Conservation (phyloP, 2,113 vertebrate genomes). For the Hassar affinis region DNA sequence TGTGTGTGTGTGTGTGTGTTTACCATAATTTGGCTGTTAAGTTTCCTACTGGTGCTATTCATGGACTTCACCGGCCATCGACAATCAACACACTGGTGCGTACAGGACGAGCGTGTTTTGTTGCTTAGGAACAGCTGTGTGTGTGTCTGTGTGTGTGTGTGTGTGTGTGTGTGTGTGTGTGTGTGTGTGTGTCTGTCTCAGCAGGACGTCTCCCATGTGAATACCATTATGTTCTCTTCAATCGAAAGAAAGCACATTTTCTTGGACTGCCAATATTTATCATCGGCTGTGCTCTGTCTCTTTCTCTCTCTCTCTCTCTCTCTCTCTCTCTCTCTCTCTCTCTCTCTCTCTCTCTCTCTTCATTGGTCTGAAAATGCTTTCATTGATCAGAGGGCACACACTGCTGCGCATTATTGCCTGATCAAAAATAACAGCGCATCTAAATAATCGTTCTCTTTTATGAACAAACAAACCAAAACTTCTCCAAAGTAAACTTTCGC, state of each 20-base stretch:
- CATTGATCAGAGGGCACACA: slow-evolving; percentile 65
- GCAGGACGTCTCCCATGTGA: slow-evolving; percentile 68
- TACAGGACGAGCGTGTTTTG: slow-evolving; percentile 68
- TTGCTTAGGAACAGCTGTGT: slow-evolving; percentile 75
- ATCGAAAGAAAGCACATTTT: slow-evolving; percentile 64
- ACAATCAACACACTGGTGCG: slow-evolving; percentile 51
- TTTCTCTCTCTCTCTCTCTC: neutral
- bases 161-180: slow-evolving; percentile 21
- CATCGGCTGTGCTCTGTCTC: slow-evolving; percentile 41
- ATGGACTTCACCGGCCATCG: slow-evolving; percentile 7
- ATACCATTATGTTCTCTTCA: slow-evolving; percentile 70
- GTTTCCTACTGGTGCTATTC: slow-evolving; percentile 3
- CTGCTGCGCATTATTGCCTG: slow-evolving; percentile 29
- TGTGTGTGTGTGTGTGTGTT: slow-evolving; percentile 8
- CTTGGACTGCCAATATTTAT: slow-evolving; percentile 73
- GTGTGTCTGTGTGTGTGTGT: slow-evolving; percentile 10
- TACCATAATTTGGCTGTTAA: neutral
- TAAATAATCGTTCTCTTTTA: slow-evolving; percentile 36
- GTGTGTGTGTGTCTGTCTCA: slow-evolving; percentile 54
- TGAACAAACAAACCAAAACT: slow-evolving; percentile 13
- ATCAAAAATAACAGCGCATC: slow-evolving; percentile 39
- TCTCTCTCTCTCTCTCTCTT: slow-evolving; percentile 1
- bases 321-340: neutral
- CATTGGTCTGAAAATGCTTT: slow-evolving; percentile 54
- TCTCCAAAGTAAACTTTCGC: slow-evolving; percentile 26